A percentile compares a stretch with the other conserved stretches of the same genome.
Conservation (phyloP, 2,888 invertebrate genomes). For the Mechanitis messenoides region DNA sequence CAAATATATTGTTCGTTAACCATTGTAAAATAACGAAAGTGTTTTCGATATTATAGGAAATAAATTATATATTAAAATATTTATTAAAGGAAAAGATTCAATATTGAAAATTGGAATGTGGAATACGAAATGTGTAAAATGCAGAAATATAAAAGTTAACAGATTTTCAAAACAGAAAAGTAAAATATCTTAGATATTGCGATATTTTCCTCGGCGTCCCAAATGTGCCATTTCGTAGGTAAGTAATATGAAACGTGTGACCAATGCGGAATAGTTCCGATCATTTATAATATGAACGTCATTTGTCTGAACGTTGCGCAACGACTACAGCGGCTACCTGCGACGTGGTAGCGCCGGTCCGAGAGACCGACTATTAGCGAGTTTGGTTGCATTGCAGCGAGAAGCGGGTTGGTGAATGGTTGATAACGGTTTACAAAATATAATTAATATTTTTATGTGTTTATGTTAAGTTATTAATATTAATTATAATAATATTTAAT, state of each 20-base stretch:
- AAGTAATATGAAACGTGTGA: slow-evolving; percentile 9
- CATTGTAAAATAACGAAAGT: too few relatives aligned
- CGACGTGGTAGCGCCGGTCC: not conserved
- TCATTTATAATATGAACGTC: slow-evolving; percentile 16
- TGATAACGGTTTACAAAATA: not conserved
- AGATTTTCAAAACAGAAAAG: slow-evolving; percentile 7
- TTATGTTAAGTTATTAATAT: not conserved
- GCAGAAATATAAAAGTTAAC: slow-evolving; percentile 1
- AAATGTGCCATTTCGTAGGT: slow-evolving; percentile 6
- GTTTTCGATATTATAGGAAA: too few relatives aligned
- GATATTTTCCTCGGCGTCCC: slow-evolving; percentile 5
- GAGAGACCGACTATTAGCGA: not conserved
- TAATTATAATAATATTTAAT: not conserved
- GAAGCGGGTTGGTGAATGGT: too few relatives aligned
- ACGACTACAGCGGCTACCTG: too few relatives aligned
- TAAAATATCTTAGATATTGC: slow-evolving; percentile 7
- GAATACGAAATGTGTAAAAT: not conserved
- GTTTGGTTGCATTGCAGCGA: not conserved
- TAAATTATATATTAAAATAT: too few relatives aligned
- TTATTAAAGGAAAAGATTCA: too few relatives aligned
- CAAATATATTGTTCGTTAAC: too few relatives aligned
- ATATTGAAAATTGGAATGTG: not conserved
- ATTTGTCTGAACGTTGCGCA: slow-evolving; percentile 14
- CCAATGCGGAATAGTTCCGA: slow-evolving; percentile 10
- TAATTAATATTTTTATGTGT: not conserved